Percentiles rank a stretch among this genome's conserved stretches.
These are phyloP conservation scores for Sebastes hubbsi DNA, from an alignment of 2,797 vertebrate genomes.

Conservation along the genomic window DNA sequence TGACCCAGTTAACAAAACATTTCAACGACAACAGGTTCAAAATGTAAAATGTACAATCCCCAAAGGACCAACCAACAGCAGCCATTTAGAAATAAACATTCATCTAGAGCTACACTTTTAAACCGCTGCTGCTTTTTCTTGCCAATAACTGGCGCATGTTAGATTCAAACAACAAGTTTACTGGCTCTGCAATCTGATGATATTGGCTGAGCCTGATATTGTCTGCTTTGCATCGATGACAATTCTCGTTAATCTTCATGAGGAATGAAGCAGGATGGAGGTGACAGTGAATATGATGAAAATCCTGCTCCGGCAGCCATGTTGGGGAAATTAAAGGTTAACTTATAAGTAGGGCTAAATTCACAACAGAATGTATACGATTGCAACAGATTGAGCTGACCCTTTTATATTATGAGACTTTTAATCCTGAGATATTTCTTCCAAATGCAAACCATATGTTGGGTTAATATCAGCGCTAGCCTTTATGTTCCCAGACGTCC, in stretches of 20 bases:
- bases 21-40: neutral
- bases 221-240: conserved; percentile 11
- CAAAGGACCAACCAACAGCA: neutral
- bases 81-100: neutral
- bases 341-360: conserved; percentile 15
- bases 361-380: conserved; percentile 16
- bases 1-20: neutral
- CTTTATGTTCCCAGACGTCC: conserved; percentile 60
- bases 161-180: neutral
- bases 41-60: neutral
- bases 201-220: neutral
- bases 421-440: conserved; percentile 59
- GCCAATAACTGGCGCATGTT: neutral
- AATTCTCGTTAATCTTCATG: neutral
- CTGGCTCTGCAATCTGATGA: neutral
- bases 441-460: conserved; percentile 66
- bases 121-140: conserved; percentile 4
- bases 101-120: neutral
- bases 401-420: conserved; percentile 39
- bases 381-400: conserved; percentile 31
- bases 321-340: conserved; percentile 39
- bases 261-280: neutral
- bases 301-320: neutral
- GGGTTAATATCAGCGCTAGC: conserved; percentile 54
- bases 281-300: conserved; percentile 17